These are phyloP conservation scores for Stramonita haemastoma DNA, from an alignment of 2,888 invertebrate genomes.

Conservation along the genomic window DNA sequence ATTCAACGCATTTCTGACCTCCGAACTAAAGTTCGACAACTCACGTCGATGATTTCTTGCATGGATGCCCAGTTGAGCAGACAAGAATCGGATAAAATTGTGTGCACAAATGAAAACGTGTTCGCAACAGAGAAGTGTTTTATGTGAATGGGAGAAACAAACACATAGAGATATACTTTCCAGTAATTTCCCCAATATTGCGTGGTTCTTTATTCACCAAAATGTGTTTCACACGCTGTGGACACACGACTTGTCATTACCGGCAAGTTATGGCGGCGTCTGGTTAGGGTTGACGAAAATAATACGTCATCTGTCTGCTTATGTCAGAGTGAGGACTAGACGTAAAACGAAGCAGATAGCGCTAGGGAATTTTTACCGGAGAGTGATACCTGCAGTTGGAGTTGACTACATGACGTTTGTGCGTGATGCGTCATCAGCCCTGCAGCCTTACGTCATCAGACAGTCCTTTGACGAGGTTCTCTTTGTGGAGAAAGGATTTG, in stretches of 20 bases:
- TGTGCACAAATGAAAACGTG: background rate
- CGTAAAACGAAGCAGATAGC: background rate
- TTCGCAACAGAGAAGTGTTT: background rate
- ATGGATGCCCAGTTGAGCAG: background rate
- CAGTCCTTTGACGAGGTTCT: background rate
- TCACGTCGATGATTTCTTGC: background rate
- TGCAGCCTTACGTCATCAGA: constrained; percentile 20
- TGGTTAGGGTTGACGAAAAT: background rate
- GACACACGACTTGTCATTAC: background rate
- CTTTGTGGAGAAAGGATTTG: background rate
- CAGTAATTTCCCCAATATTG: background rate
- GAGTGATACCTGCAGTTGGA: background rate
- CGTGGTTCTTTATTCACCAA: background rate
- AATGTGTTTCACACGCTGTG: background rate
- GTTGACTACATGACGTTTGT: constrained; percentile 26
- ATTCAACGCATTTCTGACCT: background rate
- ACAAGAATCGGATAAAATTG: no score
- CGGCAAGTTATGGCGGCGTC: background rate
- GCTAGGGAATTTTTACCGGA: background rate
- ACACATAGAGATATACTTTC: background rate
- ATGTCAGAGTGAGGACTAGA: background rate
- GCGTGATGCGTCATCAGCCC: background rate
- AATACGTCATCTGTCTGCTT: background rate
- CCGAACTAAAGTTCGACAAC: constrained; percentile 5
- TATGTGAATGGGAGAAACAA: background rate